Base-by-base conservation (phyloP, 2,113 vertebrate genomes). In the Symphodus melops region DNA sequence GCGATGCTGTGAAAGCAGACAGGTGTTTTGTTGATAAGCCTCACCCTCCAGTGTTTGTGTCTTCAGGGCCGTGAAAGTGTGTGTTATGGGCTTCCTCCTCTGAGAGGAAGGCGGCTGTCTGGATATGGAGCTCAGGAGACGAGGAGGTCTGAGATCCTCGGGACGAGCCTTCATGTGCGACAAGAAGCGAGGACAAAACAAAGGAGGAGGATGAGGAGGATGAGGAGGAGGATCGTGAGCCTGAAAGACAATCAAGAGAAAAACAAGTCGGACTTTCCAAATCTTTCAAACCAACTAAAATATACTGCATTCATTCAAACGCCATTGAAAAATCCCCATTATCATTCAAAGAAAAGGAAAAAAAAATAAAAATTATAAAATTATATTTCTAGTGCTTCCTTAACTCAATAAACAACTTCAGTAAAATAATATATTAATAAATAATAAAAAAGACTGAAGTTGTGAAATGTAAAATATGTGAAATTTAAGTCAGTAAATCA, bases 161-260 rank as follows among this genome's bases (percentile, higher is more conserved):
- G 85, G 91, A 60, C 75, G 84, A 44, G 86, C 77, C 76, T 85
- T 93, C 91, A 94, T 93, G 58, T 93, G 89, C 68, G 80, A 84
- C 36, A 81, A 41, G 66, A 94, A 95, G 8, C 93, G 91, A 17
- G 91, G 87, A 64, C 91, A 95, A 44, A 87, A 39, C 0, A 66
- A 52, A 6, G 28, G 61, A 46, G 9, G 66, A 20, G 63, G 66
- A 21, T 78, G 2, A 12, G 39, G 37, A 12, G 57, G 66, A 20
- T 52, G 66, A 21, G 77, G 2, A 12, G 39, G 37, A 12, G 57
- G 66, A 20, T 52, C 2, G 0, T 42, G 69, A 37, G 60, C 66
- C 92, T 94, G 85, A 19, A 68, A 48, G 39, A 75, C 8, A 48
- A 33, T 2, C 4, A 57, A 25, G 0, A 41, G 52, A 39, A 39